These are phyloP conservation scores for Numenius arquata DNA, from an alignment of 2,113 vertebrate genomes.

Conservation along the genomic window DNA sequence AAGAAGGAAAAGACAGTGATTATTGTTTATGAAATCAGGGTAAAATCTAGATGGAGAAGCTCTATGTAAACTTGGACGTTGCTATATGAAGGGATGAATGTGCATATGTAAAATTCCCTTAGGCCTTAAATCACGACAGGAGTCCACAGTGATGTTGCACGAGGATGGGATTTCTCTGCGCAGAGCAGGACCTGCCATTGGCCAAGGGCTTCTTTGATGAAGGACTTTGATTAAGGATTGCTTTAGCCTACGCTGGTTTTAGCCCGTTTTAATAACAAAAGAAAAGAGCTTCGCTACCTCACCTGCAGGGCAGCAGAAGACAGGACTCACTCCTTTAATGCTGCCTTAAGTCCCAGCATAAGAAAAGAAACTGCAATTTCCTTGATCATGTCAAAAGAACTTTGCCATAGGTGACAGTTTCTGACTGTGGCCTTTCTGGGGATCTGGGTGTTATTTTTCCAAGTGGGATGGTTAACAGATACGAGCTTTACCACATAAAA, in stretches of 20 bases:
- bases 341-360: neutral
- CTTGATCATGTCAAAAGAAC: neutral
- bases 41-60: neutral
- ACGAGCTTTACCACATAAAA: neutral
- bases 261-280: neutral
- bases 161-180: neutral
- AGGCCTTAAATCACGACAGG: neutral
- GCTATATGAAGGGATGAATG: neutral
- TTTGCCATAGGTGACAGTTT: neutral
- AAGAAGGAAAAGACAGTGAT: neutral
- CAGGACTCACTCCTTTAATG: neutral
- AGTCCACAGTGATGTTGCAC: neutral
- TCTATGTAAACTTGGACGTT: fast-evolving
- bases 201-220: neutral
- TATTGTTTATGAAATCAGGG: neutral
- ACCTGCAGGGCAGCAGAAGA: neutral
- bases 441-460: neutral
- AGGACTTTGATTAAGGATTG: neutral
- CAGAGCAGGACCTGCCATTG: neutral
- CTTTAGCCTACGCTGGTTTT: neutral
- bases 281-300: neutral
- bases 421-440: neutral
- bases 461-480: neutral
- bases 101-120: neutral
- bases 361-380: neutral